Base-by-base conservation (phyloP, 2,888 invertebrate species). In the Lissocephala sabroskyi region DNA sequence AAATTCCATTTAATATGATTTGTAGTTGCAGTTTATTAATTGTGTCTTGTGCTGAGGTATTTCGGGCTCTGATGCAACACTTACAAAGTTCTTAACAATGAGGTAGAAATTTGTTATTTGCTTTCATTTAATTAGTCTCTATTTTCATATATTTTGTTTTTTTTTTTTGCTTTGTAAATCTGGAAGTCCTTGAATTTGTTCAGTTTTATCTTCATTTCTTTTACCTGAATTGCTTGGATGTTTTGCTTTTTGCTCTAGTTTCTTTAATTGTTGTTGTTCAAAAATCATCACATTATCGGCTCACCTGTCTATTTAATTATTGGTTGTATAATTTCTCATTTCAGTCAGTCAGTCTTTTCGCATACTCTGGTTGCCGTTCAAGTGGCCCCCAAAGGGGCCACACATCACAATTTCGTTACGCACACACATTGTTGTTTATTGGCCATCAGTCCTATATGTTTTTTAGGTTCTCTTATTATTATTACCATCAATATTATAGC, bases 151-250 rank as follows among this genome's bases (percentile, higher is more conserved):
- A 52, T 57, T 59, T 59, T 30, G 45, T 41, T 62, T 57, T 45
- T 49, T 29, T 51, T 36, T 41, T 33, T 56, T 63, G 59, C 46
- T 59, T 46, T 60, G 55, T 56, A 60, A 64, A 50, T 52, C 58
- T 68, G 68, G 68, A 70, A 75, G 73, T 70, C 76, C 76, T 53
- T 75, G 76, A 75, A 75, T 59, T 53, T 41, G 16, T 44, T 35
- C 2, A 23, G 32, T 47, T 32, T 39, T 37, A 11, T 46, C 50
- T 60, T 59, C 56, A 47, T 59, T 65, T 58, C 56, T 41, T 56
- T 66, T 77, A 75, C 75, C 75, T 75, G 75, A 75, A 75, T 75
- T 78, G 65, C 76, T 71, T 75, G 76, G 78, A 78, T 75, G 74
- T 65, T 65, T 46, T 55, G 53, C 46, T 42, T 26, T 48, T 41